Base-by-base conservation (phyloP, 2,888 invertebrate genomes). In the Pomacea canaliculata region DNA sequence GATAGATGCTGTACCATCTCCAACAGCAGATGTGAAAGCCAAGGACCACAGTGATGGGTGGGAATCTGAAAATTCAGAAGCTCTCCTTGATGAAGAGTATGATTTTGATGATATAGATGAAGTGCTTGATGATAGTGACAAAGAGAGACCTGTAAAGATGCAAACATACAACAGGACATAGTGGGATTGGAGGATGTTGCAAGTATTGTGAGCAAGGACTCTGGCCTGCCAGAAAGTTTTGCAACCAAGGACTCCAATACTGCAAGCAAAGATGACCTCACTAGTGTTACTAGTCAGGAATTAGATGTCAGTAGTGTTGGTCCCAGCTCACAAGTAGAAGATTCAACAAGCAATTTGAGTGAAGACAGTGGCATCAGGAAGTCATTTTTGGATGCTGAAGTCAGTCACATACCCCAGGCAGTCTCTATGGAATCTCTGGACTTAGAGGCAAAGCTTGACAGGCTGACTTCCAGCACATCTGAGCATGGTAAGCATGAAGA, bases 31-130 rank as follows among this genome's bases (percentile, higher is more conserved):
- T 37, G 37, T 37, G 37, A 37, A 37, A 37, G 10, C 8, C 16
- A 49, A 62, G 7, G 60, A 49, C 37, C 8, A 23, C 37, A 74
- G 69, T 51, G 69, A 74, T 27, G 74, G 69, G 13, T 60, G 27
- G 27, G 49, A 48, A 12, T 74, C 74, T n/a, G 74, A 74, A 49
- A 68, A 49, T 60, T 69, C 69, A 5, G 67, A 68, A 63, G 74
- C 74, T 16, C 69, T 23, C 13, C 63, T 69, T 19, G 69, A 74
- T 46, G 74, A 74, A 19, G 74, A 60, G 23, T 74, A 74, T 51
- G 74, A 74, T 46, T 74, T 74, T 74, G 74, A 74, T n/a, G 74
- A 74, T 67, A 74, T 74, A 23, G 74, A 69, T 27, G 74, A 68
- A n/a, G 69, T 69, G 59, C 62, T 74, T 18, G 69, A 56, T 12